Evolutionary conservation across 1,140 invertebrate genomes (phyloP).

Genomic region (Adelges cooleyi): DNA sequence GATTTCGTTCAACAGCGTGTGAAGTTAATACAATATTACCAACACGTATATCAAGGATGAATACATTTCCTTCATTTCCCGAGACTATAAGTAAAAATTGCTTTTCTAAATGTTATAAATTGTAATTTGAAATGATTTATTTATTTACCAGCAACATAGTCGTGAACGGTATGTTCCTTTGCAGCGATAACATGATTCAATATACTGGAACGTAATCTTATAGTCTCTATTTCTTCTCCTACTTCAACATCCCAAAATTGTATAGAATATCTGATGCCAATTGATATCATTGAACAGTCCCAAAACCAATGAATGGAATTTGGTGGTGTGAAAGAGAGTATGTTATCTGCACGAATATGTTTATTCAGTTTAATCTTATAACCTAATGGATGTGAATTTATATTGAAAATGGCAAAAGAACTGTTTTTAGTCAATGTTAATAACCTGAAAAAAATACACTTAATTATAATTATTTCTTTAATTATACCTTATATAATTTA

Average conservation of each 20-base stretch:
- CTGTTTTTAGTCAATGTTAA: too few relatives aligned
- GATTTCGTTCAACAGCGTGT: background rate
- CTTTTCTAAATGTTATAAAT: too few relatives aligned
- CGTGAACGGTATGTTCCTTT: background rate
- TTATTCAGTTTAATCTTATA: too few relatives aligned
- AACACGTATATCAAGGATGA: background rate
- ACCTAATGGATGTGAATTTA: too few relatives aligned
- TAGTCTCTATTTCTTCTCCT: background rate
- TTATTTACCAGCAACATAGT: slow-evolving; percentile 10
- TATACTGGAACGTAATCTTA: background rate
- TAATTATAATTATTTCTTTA: too few relatives aligned
- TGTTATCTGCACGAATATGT: too few relatives aligned
- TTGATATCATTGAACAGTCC: slow-evolving; percentile 4
- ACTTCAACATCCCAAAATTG: background rate
- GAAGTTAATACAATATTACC: slow-evolving; percentile 2
- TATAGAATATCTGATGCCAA: background rate
- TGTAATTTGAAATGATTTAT: too few relatives aligned
- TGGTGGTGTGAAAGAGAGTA: background rate
- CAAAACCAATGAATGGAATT: slow-evolving; percentile 15
- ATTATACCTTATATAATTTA: too few relatives aligned
- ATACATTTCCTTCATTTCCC: background rate
- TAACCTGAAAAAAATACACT: too few relatives aligned
- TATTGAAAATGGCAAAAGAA: too few relatives aligned
- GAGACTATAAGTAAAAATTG: too few relatives aligned
- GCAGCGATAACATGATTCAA: background rate